Evolutionary conservation across 2,797 vertebrate genomes (phyloP), one percentile per base, ranked within the genome.

Genomic region (Tokudaia tokunoshimensis): DNA sequence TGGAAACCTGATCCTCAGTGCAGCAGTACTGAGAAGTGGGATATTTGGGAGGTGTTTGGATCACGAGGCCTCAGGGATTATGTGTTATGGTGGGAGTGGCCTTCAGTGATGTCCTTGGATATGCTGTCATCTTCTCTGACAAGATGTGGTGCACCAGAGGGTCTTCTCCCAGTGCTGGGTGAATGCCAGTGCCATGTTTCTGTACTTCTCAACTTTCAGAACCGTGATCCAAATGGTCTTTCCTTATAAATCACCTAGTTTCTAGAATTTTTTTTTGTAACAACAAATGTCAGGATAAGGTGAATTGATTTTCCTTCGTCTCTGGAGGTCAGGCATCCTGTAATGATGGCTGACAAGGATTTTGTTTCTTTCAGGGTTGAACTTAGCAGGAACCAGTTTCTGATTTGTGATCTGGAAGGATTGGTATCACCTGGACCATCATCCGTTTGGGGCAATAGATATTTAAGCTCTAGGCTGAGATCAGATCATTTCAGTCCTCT

Each of bases 311-410:
- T 96, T 57, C 47, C 11, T 74, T 88, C 44, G 9, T n/a, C 92
- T 50, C 34, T 86, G 24, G 72, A 93, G 44, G 44, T 59, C 74
- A 74, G 50, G 92, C 1, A 47, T 55, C 9, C 41, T 63, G 41
- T 94, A 78, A 37, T 78, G 29, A 92, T 65, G 57, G 26, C 6
- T 44, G 3, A 11, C 19, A 63, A 70, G 3, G 13, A 12, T 79
- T 75, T 84, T 67, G 6, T 63, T 93, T 93, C 59, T 41, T 94
- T 44, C 34, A 78, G 11, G 70, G 9, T 81, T 83, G 52, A 95
- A 74, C 8, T 37, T 34, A 67, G 11, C 47, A 92, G 65, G 59
- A 92, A 37, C 41, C 41, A 70, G 41, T 79, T 95, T 79, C 65
- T 86, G 9, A 91, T 17, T 24, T 94, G 44, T 92, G 78, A 13